Evolutionary conservation across 2,888 invertebrate species (phyloP), one percentile per base, ranked within the genome.

Genomic region (Exephanes ischioxanthus): DNA sequence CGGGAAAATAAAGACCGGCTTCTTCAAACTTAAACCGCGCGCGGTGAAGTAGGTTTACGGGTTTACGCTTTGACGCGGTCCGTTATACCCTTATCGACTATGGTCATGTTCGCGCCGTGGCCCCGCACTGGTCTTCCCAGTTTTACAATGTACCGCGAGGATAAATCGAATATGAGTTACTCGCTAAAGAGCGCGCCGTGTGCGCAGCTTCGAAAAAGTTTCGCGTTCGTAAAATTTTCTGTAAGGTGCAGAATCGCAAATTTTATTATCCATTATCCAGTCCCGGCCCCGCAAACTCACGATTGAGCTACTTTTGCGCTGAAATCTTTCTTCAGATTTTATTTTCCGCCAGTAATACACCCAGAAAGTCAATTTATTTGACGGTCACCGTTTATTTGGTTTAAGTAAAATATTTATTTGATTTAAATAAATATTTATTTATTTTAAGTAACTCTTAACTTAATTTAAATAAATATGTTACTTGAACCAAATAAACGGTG

Each of bases 1-100:
- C 45, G 45, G 78, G 63, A 63, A 77, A 45, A 55, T 61, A 73
- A 51, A 61, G 68, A 70, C 37, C 45, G 75, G 71, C 61, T 86
- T 76, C 66, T 80, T 61, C 19, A 71, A 30, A 16, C 76, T 84
- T 79, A 67, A 58, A 78, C 70, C 68, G 51, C 78, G 71, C 73
- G 78, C 72, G 68, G n/a, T 78, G 75, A 87, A 87, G 85, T 87
- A 86, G 87, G 87, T 86, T 86, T 86, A 80, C 86, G 70, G 80
- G 86, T 84, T 87, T 84, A 78, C 81, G 75, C 86, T 85, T 87
- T 83, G 86, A 86, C 84, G 84, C 78, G 84, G 80, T 53, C 86
- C 86, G 87, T 87, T 87, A 87, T 84, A 71, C 80, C 82, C 82
- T 86, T 84, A 86, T 84, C 87, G 73, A 48, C 80, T 53, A 45